A percentile compares a stretch with the other conserved stretches of the same genome.
Evolutionary conservation across 1,140 invertebrate species (phyloP).

Genomic region (Tribolium castaneum): DNA sequence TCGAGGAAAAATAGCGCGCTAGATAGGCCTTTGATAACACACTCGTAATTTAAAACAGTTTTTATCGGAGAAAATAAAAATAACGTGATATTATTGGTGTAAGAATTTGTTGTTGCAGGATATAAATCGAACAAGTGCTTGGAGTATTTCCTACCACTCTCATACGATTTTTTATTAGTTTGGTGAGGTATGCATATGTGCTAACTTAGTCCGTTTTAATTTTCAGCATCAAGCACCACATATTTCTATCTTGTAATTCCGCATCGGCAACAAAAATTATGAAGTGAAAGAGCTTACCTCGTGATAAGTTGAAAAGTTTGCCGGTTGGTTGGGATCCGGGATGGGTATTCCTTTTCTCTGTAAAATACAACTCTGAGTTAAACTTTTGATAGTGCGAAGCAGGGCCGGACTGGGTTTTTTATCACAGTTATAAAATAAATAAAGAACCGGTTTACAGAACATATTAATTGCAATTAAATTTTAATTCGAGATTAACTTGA

Average conservation of each 20-base stretch:
- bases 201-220: neutral
- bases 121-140: constrained; percentile 14
- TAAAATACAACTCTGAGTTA: constrained; percentile 41
- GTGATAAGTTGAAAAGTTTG: constrained; percentile 62
- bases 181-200: neutral
- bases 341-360: constrained; percentile 63
- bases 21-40: neutral
- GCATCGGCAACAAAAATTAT: neutral
- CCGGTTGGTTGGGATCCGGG: constrained; percentile 62
- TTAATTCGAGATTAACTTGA: too few species aligned
- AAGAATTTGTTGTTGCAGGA: constrained; percentile 16
- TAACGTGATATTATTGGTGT: constrained; percentile 16
- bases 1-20: neutral
- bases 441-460: too few species aligned
- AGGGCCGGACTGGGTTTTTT: too few species aligned
- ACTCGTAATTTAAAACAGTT: neutral
- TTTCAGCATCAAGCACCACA: constrained; percentile 61
- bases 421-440: too few species aligned
- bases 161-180: constrained; percentile 1
- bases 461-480: too few species aligned
- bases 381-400: neutral
- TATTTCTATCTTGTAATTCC: constrained; percentile 59
- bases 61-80: neutral
- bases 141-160: constrained; percentile 24
- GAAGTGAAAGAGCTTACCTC: constrained; percentile 61